phyloP scores from a whole-genome alignment of 2,888 invertebrate species.

The Drosophila neonasuta region DNA sequence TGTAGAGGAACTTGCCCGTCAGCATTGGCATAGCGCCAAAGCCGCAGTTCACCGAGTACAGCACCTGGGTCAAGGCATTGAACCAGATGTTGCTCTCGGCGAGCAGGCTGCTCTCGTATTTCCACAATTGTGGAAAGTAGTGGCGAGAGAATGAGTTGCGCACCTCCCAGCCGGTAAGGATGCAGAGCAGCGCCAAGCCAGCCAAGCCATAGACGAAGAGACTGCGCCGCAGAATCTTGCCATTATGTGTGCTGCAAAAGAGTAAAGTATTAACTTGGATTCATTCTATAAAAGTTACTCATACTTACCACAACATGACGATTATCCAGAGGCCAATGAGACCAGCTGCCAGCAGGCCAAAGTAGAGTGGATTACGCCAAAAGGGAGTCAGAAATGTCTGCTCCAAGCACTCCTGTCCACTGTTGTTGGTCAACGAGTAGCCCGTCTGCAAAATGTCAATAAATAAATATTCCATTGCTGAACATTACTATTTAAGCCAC shows the following conservation, averaged over 20 bases:
- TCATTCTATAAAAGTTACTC: rapidly evolving
- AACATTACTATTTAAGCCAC: not conserved
- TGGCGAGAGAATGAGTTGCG: conserved; percentile 77
- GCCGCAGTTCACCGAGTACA: conserved; percentile 81
- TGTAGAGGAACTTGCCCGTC: conserved; percentile 82
- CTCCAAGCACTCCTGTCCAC: conserved; percentile 81
- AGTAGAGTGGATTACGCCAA: conserved; percentile 82
- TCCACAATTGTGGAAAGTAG: conserved; percentile 81
- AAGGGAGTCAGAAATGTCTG: conserved; percentile 81
- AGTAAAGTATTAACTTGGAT: not conserved
- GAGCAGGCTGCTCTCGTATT: conserved; percentile 70
- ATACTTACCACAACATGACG: conserved; percentile 80
- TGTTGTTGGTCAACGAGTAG: conserved; percentile 76
- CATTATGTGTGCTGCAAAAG: conserved; percentile 80
- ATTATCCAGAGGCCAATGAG: conserved; percentile 81
- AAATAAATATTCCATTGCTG: not conserved
- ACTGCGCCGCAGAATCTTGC: conserved; percentile 80
- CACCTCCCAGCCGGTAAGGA: conserved; percentile 81
- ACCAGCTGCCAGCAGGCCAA: conserved; percentile 80
- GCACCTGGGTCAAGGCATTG: conserved; percentile 82
- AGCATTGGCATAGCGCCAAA: conserved; percentile 81
- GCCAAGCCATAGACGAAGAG: conserved; percentile 79
- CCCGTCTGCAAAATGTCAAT: conserved; percentile 65
- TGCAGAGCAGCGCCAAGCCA: conserved; percentile 77
- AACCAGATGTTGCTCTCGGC: conserved; percentile 81